Evolutionary conservation across 2,113 vertebrate species (phyloP), one percentile per base, ranked within the genome.

Genomic region (Sinocyclocheilus rhinocerous): DNA sequence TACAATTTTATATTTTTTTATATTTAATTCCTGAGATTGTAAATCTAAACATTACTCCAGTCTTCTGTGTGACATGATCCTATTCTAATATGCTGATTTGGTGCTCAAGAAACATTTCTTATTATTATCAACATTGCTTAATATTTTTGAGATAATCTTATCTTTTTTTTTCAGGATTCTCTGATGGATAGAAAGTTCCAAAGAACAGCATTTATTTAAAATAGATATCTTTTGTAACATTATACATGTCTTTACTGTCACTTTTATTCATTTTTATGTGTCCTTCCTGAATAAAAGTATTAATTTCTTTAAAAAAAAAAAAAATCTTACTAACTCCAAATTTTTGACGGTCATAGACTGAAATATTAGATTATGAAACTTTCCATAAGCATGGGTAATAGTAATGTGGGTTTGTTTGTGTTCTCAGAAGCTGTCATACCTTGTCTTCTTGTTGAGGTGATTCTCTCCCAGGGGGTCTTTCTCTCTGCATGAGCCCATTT

Each of bases 401-500:
- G 4, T 22, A 13, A 7, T n/a, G 24, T 18, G 39, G 2, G 12
- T 65, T 65, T 65, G 76, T 36, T 20, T 70, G 39, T 63, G 59
- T 59, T 82, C 11, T 65, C 8, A 2, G 4, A 42, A 16, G 22
- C 11, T 22, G 5, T 13, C 48, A 4, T 85, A 87, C 86, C 86
- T 67, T 86, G 84, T 91, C 76, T 92, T 94, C 94, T 93, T 92
- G 93, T 42, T 89, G 91, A 88, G 92, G 90, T 76, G 94, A 92
- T 91, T 95, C 95, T 81, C 92, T 90, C 83, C 94, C 93, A 81
- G 93, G 91, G 2, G 94, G 94, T 67, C 94, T 92, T 86, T 93
- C 94, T 90, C 93, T 92, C 55, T 91, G 91, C 88, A 94, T 92
- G 82, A 95, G 87, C 73, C 93, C 94, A 81, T 95, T 95, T 85